Evolutionary conservation across 2,113 vertebrate genomes (phyloP), one percentile per base, ranked within the genome.

Genomic region (Grammomys surdaster): DNA sequence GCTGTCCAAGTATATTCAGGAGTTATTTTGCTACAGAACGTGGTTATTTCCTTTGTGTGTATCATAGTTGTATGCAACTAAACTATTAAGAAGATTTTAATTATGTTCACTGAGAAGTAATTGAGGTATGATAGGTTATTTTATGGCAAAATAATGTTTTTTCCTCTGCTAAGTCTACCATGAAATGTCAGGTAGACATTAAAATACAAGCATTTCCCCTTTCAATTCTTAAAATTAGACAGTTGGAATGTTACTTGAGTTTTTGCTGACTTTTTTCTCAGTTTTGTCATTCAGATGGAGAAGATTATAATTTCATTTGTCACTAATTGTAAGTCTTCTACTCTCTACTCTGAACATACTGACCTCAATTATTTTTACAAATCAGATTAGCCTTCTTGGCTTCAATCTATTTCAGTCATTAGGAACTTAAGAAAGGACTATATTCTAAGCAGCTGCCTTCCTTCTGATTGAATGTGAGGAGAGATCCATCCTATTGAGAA

Each of bases 341-440:
- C 76, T 97, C 93, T 97, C 70, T 89, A 88, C 90, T 84, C 90
- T 96, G 93, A 94, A 96, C 88, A 97, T 75, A 4, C 93, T 98
- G 98, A 98, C 98, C 98, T 98, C 97, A 98, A 98, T 98, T 98
- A 98, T 97, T 98, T 93, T 97, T 97, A 95, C 96, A 98, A 98
- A 98, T 98, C 98, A 97, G 97, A 98, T 98, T 98, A 98, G 93
- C 96, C 95, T 98, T 98, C 93, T 97, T 98, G 98, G 96, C 96
- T 97, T 98, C 97, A 97, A 96, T 97, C 76, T 95, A 94, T 97
- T 97, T 97, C 84, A 89, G 92, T 98, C 96, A 98, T 98, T 98
- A 97, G 95, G 91, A 93, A 95, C 84, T 92, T 96, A 96, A 96
- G 95, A 97, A 95, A 80, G 65, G 31, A 95, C 43, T 87, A 36